phyloP scores from a whole-genome alignment of 2,113 vertebrate species.

The Lathamus discolor region DNA sequence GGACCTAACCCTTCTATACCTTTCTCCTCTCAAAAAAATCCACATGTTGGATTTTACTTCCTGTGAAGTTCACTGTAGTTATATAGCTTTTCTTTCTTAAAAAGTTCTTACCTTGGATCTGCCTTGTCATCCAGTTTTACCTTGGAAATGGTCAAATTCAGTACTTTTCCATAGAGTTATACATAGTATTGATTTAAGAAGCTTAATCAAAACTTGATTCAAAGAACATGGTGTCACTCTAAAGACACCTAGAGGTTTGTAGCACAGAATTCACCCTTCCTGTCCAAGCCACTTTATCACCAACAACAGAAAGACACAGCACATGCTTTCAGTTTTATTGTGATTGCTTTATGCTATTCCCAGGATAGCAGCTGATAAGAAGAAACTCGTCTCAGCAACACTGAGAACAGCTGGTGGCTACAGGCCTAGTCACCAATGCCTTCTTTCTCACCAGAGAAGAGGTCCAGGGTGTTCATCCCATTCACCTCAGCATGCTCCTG shows the following conservation, averaged over 20 bases:
- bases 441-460: not conserved
- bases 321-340: not conserved
- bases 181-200: not conserved
- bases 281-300: not conserved
- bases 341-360: not conserved
- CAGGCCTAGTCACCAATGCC: not conserved
- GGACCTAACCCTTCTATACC: not conserved
- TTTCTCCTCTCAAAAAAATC: not conserved
- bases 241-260: not conserved
- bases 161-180: not conserved
- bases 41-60: fast-evolving
- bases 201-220: not conserved
- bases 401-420: not conserved
- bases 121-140: not conserved
- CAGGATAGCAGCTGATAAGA: not conserved
- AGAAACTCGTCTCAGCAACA: not conserved
- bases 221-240: not conserved
- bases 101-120: not conserved
- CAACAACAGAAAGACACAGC: not conserved
- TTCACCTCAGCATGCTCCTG: not conserved
- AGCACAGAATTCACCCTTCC: not conserved
- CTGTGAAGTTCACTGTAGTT: not conserved
- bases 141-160: not conserved
- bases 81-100: not conserved
- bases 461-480: not conserved